Percentiles rank a stretch among this genome's conserved stretches.
phyloP scores from a whole-genome alignment of 2,797 vertebrate genomes.

The Coregonus sp. region DNA sequence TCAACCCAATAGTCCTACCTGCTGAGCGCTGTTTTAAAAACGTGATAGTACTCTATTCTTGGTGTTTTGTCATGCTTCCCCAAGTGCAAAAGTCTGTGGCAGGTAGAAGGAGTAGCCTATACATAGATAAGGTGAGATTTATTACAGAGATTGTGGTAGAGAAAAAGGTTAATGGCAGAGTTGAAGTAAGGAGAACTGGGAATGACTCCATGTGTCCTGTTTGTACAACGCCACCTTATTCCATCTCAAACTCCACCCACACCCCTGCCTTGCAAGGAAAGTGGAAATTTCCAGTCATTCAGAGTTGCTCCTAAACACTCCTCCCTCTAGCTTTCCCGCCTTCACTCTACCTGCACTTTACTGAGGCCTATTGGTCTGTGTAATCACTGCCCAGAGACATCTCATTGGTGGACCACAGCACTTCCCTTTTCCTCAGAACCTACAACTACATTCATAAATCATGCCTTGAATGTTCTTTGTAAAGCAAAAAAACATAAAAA shows the following conservation, averaged over 20 bases:
- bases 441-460: background rate
- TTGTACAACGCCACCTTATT: constrained; percentile 37
- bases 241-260: constrained; percentile 66
- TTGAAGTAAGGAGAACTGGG: background rate
- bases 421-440: background rate
- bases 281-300: constrained; percentile 84
- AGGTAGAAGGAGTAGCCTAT: background rate
- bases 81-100: background rate
- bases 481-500: background rate
- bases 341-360: constrained; percentile 71
- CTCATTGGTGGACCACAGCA: constrained; percentile 25
- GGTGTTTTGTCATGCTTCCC: background rate
- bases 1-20: background rate
- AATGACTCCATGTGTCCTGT: background rate
- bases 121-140: background rate
- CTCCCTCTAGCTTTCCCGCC: constrained; percentile 69
- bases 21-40: background rate
- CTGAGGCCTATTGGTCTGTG: constrained; percentile 38
- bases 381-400: constrained; percentile 17
- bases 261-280: constrained; percentile 60
- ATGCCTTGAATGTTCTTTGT: background rate
- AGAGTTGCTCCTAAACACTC: constrained; percentile 49
- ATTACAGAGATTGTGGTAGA: background rate
- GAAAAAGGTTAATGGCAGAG: background rate
- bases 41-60: background rate